Evolutionary conservation across 2,113 vertebrate species (phyloP), one percentile per base, ranked within the genome.

Genomic region (Pithys albifrons): DNA sequence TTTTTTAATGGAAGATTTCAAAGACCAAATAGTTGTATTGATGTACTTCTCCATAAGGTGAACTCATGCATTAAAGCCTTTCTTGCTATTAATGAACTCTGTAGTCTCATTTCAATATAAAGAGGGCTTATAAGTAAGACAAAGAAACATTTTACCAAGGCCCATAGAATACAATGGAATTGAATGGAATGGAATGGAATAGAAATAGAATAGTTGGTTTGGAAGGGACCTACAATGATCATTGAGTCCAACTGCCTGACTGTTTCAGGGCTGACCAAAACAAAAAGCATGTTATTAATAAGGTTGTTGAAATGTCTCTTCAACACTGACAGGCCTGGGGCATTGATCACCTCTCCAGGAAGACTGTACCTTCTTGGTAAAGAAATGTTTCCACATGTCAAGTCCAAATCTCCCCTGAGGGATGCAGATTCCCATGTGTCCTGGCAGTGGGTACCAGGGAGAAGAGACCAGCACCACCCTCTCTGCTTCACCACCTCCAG

Each of bases 1-100:
- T 54, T 94, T 54, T 93, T 97, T 86, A 98, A 98, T 48, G 97
- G 97, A 80, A 98, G 74, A 62, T 71, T 65, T 80, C 67, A n/a
- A 79, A 58, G 35, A 35, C 25, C 54, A 31, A 79, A 49, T 15
- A 59, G 17, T 72, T 71, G 31, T 33, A 52, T 29, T 10, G 41
- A 35, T 64, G 23, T 18, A 31, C 31, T 74, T 43, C 41, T 62
- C 49, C 7, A 19, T 61, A 49, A 81, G 27, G 12, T 20, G 65
- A 58, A 46, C 12, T 13, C 48, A 61, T 41, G 23, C 15, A 33
- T 55, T 31, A 48, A 61, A 84, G 16, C 24, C 49, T 67, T 84
- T 78, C 13, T 55, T 66, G 79, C 52, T 19, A 31, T 58, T 76
- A 58, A 48, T 18, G 25, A 43, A 39, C 33, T 76, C 51, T 49